Evolutionary conservation across 2,113 vertebrate genomes (phyloP), one percentile per base, ranked within the genome.

Genomic region (Pipa parva): DNA sequence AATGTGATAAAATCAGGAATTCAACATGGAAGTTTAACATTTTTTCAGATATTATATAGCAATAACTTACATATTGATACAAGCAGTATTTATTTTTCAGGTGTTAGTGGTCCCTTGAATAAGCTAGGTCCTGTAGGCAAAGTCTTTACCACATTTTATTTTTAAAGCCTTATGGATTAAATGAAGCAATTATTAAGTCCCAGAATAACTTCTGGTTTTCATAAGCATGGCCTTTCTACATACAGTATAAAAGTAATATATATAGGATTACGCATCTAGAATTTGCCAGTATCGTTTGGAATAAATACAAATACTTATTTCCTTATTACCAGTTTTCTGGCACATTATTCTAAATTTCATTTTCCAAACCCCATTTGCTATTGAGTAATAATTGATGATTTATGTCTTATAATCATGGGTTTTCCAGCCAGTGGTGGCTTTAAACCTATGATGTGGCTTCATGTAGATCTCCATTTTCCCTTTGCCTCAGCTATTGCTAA

Each of bases 361-460:
- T 52, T 61, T 61, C 48, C 66, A 68, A 46, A 37, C 20, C 51
- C n/a, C 57, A 68, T n/a, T 11, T 17, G 54, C 22, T 10, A 54
- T 42, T 60, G 12, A 60, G 21, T 45, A 52, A 31, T 46, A 24
- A 45, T 52, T 68, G 29, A 39, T 36, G 21, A 67, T 67, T 50
- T 68, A 59, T 59, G 20, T n/a, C 7, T 45, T 29, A 8, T 27
- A 59, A 51, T 21, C 45, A 68, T 8, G 12, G 22, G 21, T 28
- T 57, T 2, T 58, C 17, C 22, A 50, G 57, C 52, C 22, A 7
- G 1, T 22, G 13, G 17, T 17, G 29, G 46, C n/a, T 29, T 27
- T 22, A 5, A 60, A 42, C 48, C 48, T 68, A 3, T 61, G 66
- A 54, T 69, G 48, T 60, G 57, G 66, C 33, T 69, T n/a, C 46